These are phyloP conservation scores for Spinus olivaceus DNA, from an alignment of 2,797 vertebrate genomes.

Conservation along the genomic window DNA sequence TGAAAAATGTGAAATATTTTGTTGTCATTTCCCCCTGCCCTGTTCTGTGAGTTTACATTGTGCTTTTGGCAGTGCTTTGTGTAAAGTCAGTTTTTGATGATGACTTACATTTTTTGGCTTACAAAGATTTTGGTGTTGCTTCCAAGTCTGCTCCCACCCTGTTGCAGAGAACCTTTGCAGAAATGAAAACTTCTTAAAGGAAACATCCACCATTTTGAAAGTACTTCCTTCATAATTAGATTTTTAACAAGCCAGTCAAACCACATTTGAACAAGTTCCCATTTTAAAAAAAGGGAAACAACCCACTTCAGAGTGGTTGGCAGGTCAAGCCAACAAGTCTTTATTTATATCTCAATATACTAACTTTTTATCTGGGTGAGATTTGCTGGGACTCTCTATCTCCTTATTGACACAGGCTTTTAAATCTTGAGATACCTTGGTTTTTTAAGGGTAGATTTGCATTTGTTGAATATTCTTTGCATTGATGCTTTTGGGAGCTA, in stretches of 20 bases:
- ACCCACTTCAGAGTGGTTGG: not conserved
- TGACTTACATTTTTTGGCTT: not conserved
- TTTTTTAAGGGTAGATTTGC: not conserved
- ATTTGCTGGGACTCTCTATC: not conserved
- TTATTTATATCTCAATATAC: not conserved
- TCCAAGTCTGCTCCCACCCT: conserved; percentile 11
- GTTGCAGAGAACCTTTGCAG: not conserved
- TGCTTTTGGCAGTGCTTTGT: not conserved
- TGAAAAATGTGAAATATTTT: conserved; percentile 43
- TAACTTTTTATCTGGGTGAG: not conserved
- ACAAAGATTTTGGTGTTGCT: not conserved
- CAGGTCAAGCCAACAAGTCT: not conserved
- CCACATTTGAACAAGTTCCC: not conserved
- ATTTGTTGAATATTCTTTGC: not conserved
- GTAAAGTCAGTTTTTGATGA: not conserved
- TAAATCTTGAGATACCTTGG: not conserved
- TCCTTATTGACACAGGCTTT: not conserved
- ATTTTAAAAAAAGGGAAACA: not conserved
- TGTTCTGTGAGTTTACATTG: conserved; percentile 9
- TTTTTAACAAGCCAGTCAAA: not conserved
- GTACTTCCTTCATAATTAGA: not conserved
- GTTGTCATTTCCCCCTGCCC: conserved; percentile 1
- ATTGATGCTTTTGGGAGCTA: not conserved
- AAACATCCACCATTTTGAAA: conserved; percentile 22
- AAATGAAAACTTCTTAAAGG: not conserved